Base-by-base conservation (phyloP, 2,888 invertebrate genomes). In the Acrocyrtus sp. region DNA sequence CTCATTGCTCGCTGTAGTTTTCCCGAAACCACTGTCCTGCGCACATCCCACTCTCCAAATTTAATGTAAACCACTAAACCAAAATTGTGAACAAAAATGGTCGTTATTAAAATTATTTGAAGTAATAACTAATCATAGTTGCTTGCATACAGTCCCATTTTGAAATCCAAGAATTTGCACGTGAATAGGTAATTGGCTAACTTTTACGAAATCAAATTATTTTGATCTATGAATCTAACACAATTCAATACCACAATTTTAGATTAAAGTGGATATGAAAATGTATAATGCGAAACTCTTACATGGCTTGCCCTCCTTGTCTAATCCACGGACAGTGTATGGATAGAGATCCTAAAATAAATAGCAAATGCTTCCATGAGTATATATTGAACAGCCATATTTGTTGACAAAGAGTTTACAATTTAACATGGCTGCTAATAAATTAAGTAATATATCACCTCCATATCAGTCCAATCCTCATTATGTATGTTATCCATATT, bases 21-120 rank as follows among this genome's bases (percentile, higher is more conserved):
- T 2, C 67, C 67, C n/a, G 58, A 34, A 1, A 67, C 67, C 6
- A 60, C 67, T 45, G 43, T 21, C 19, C 57, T 24, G 21, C 67
- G 45, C 27, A 67, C 58, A 34, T 67, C 67, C 67, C 67, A 67
- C 17, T 67, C 58, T 8, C 67, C 67, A 34, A 67, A 67, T 53
- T 45, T 57, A 1, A 67, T 67, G 43, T 67, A 67, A 8, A 58
- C 66, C 67, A 60, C 67, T 60, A 39, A 12, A 5, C 8, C 10
- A 61, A 50, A 6, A 12, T 22, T 22, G 19, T 21, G 5, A 4
- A 4, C 5, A 50, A 22, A 51, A 26, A 51, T 2, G 27, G 27
- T 8, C 51, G 26, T 51, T n/a, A 51, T 21, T 12, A 26, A 12
- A 26, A 8, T 26, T 10, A 12, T 15, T 50, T 50, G 19, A 17